Base-by-base conservation (phyloP, 1,140 invertebrate species). In the Drosophila suzukii region DNA sequence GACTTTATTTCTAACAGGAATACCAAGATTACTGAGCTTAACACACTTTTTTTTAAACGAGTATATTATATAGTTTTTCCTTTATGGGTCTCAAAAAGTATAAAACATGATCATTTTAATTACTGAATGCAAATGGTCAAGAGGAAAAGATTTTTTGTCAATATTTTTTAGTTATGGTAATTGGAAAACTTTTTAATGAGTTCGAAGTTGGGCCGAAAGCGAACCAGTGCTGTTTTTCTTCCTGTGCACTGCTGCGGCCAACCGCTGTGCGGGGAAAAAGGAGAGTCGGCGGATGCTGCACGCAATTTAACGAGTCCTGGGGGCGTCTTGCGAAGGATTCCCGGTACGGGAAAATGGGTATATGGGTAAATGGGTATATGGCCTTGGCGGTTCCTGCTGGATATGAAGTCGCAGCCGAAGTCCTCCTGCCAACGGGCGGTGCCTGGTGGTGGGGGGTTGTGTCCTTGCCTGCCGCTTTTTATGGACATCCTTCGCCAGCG, bases 281-380 rank as follows among this genome's bases (percentile, higher is more conserved):
- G 43, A n/a, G 43, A 49, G 38, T 4, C 6, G 61, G 34, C 62
- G 59, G 76, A 73, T 55, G 57, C 67, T 60, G 51, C 38, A 71
- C 71, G 68, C 75, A 83, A 83, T 82, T 88, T 80, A 77, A 88
- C 63, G 72, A 88, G 67, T 61, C 79, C 66, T 79, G 61, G 50
- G 84, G 73, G 65, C 68, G 66, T 66, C 63, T 15, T 70, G 38
- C 54, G 32, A 70, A 74, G 67, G 67, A n/a, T 60, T 73, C 65
- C 17, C 15, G 5, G 13, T 12, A 47, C 17, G 43, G 43, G 34
- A 4, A 10, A 4, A 20, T 11, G 43, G 47, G 1, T n/a, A 20
- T 1, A 20, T 30, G 27, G 63, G 1, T n/a, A 20, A 20, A 20
- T 30, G 27, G 63, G 13, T 43, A 20, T 34, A 30, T 41, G 49